phyloP scores from a whole-genome alignment of 2,888 invertebrate species.

The Trypoxylon attenuatum region DNA sequence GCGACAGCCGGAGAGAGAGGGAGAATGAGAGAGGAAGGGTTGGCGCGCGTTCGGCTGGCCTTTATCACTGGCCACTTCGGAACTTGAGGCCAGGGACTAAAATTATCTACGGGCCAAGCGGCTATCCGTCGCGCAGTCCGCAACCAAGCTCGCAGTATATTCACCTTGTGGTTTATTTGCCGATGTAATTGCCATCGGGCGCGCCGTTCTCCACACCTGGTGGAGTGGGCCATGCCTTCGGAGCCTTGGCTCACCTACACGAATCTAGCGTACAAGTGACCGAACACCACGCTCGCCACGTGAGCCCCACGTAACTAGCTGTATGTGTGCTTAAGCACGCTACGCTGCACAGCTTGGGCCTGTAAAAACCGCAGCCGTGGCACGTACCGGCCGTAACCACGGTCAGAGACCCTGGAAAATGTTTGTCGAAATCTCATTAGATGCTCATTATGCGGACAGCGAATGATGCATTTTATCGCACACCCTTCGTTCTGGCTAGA shows the following conservation, averaged over 20 bases:
- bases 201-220: slow-evolving; percentile 57
- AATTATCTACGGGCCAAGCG: slow-evolving; percentile 42
- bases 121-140: slow-evolving; percentile 38
- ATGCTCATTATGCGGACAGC: too few relatives aligned
- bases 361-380: too few relatives aligned
- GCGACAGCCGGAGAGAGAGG: too few relatives aligned
- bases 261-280: slow-evolving; percentile 27
- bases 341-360: not conserved
- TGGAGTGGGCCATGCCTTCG: slow-evolving; percentile 50
- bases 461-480: too few relatives aligned
- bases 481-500: too few relatives aligned
- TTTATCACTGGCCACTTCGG: too few relatives aligned
- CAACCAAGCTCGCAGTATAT: slow-evolving; percentile 48
- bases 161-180: slow-evolving; percentile 56
- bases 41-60: too few relatives aligned
- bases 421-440: too few relatives aligned
- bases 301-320: slow-evolving; percentile 6
- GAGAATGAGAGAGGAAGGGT: too few relatives aligned
- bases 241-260: slow-evolving; percentile 32
- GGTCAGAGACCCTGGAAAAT: too few relatives aligned
- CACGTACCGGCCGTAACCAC: too few relatives aligned
- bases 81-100: slow-evolving; percentile 28
- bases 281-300: too few relatives aligned
- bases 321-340: not conserved
- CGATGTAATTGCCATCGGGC: slow-evolving; percentile 60